These are phyloP conservation scores for Adelphocoris suturalis DNA, from an alignment of 2,888 invertebrate species.

Conservation along the genomic window DNA sequence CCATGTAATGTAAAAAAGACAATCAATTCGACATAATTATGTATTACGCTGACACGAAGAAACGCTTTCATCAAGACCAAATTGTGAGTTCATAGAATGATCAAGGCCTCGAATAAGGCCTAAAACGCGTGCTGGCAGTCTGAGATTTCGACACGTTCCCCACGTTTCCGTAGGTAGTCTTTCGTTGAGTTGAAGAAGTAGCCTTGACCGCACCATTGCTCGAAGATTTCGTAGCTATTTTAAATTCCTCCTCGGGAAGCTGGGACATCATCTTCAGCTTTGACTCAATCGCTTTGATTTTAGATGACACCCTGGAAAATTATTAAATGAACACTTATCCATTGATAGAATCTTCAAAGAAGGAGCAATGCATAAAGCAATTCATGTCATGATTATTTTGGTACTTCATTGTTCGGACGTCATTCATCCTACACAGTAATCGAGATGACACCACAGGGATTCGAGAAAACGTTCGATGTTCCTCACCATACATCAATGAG, in stretches of 20 bases:
- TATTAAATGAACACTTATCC: too few species aligned
- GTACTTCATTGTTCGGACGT: too few species aligned
- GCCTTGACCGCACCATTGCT: background rate
- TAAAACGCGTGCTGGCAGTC: background rate
- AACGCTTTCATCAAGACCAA: background rate
- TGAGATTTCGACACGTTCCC: background rate
- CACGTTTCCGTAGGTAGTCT: background rate
- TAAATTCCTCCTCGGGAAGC: constrained; percentile 68
- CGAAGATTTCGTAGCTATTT: constrained; percentile 70
- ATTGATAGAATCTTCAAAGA: too few species aligned
- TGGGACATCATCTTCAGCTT: constrained; percentile 89
- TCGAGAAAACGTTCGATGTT: too few species aligned
- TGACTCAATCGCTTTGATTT: constrained; percentile 93
- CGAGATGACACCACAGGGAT: too few species aligned
- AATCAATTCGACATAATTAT: background rate
- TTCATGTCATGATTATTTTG: too few species aligned
- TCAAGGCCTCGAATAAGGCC: background rate
- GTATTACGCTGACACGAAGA: background rate
- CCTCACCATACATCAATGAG: too few species aligned
- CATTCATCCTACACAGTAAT: too few species aligned
- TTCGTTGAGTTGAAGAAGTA: background rate
- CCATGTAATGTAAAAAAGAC: background rate
- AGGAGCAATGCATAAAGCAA: too few species aligned
- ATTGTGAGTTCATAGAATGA: background rate
- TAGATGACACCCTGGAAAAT: constrained; percentile 84